A percentile compares a stretch with the other conserved stretches of the same genome.
Conservation (phyloP, 2,888 invertebrate genomes). For the Drosophila anceps region DNA sequence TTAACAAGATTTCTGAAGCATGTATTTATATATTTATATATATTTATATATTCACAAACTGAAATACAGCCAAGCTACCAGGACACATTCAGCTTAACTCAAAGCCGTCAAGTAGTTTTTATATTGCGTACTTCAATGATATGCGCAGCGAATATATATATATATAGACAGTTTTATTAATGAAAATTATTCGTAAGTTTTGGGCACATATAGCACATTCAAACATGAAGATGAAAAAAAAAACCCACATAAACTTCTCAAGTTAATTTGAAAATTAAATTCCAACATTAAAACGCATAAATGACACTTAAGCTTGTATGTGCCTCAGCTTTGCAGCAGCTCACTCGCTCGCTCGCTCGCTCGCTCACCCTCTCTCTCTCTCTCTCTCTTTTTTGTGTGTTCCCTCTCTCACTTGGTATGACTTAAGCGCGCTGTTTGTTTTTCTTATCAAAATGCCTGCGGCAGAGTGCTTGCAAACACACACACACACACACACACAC, state of each 20-base stretch:
- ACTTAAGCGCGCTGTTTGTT: slow-evolving; percentile 69
- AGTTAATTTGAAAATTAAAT: slow-evolving; percentile 79
- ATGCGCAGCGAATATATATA: neutral
- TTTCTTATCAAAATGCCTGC: slow-evolving; percentile 79
- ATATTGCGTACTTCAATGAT: neutral
- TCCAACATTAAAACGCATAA: slow-evolving; percentile 79
- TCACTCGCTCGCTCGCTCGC: neutral
- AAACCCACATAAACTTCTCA: slow-evolving; percentile 62
- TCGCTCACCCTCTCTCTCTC: neutral
- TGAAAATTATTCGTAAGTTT: neutral
- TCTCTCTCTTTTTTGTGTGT: neutral
- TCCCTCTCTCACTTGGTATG: slow-evolving; percentile 35
- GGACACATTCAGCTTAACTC: neutral
- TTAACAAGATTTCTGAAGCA: neutral
- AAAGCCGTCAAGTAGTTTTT: slow-evolving; percentile 19
- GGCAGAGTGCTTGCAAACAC: slow-evolving; percentile 74
- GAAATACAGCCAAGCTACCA: neutral
- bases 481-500: slow-evolving; percentile 27
- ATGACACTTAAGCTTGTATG: slow-evolving; percentile 74
- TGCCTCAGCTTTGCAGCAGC: slow-evolving; percentile 30
- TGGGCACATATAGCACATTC: neutral
- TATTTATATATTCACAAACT: neutral
- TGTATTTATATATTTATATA: no score
- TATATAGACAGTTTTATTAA: neutral
- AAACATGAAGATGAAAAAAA: slow-evolving; percentile 20